Evolutionary conservation across 1,140 invertebrate genomes (phyloP).

Genomic region (Andricus grossulariae): DNA sequence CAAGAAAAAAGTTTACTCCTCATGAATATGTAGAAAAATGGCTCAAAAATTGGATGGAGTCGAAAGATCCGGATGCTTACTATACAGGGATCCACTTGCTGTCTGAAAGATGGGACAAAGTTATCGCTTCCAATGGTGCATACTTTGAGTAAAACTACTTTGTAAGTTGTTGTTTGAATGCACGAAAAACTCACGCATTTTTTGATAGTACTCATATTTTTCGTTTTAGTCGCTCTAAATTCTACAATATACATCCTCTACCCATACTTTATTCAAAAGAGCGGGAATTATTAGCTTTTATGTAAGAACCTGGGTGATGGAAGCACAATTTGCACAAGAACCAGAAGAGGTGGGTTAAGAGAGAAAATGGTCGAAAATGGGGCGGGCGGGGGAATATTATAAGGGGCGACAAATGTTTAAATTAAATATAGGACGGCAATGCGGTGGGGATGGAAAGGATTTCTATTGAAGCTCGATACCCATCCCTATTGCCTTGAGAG

Average conservation of each 20-base stretch:
- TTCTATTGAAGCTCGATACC: slow-evolving; percentile 66
- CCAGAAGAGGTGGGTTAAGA: not conserved
- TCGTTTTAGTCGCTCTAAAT: too few species aligned
- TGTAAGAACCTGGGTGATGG: slow-evolving; percentile 36
- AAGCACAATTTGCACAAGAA: not conserved
- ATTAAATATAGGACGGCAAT: slow-evolving; percentile 50
- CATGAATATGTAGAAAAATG: too few species aligned
- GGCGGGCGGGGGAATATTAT: not conserved
- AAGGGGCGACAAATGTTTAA: slow-evolving; percentile 60
- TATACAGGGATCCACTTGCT: too few species aligned
- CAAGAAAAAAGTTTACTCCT: too few species aligned
- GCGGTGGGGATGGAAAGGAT: slow-evolving; percentile 59
- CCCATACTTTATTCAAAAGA: slow-evolving; percentile 30
- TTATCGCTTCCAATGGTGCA: too few species aligned
- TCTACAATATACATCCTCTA: not conserved
- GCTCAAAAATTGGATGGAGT: too few species aligned
- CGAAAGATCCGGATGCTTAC: too few species aligned
- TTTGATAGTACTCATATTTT: too few species aligned
- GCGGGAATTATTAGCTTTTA: slow-evolving; percentile 51
- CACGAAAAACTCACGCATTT: too few species aligned
- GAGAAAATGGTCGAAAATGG: not conserved
- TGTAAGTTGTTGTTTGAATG: too few species aligned
- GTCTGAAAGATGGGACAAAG: too few species aligned
- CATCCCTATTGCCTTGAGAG: slow-evolving; percentile 56
- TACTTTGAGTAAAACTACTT: too few species aligned